These are phyloP conservation scores for Zosterops hypoxanthus DNA, from an alignment of 2,113 vertebrate genomes.

Conservation along the genomic window DNA sequence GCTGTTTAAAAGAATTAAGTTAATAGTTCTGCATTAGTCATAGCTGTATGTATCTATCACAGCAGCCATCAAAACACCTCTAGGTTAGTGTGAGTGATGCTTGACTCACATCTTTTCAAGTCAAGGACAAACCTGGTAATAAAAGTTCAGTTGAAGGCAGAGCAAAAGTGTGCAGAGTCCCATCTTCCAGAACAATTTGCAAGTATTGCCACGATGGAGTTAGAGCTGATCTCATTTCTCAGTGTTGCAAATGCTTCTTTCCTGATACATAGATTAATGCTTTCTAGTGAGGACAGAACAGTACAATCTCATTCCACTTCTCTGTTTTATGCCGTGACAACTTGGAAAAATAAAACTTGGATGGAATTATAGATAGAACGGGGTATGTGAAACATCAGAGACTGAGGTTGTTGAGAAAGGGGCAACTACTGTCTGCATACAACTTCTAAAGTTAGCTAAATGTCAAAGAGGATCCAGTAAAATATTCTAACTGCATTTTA, in stretches of 20 bases:
- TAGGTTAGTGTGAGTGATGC: fast-evolving
- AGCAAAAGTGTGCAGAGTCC: not conserved
- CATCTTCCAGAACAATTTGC: not conserved
- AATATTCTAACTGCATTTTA: not conserved
- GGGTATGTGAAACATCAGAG: not conserved
- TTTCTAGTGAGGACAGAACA: not conserved
- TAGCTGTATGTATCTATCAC: not conserved
- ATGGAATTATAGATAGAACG: too few relatives aligned
- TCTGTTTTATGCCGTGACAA: not conserved
- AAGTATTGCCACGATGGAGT: fast-evolving
- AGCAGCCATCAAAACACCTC: not conserved
- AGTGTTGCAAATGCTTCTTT: not conserved
- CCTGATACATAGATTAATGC: not conserved
- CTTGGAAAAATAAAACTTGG: not conserved
- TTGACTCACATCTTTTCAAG: not conserved
- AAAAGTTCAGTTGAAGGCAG: not conserved
- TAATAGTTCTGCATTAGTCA: not conserved
- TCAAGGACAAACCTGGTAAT: not conserved
- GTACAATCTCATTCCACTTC: not conserved
- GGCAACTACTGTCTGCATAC: not conserved
- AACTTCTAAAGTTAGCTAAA: not conserved
- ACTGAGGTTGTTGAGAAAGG: not conserved
- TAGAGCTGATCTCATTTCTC: not conserved
- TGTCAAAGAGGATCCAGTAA: not conserved
- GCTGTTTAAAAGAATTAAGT: not conserved